Evolutionary conservation across 2,888 invertebrate genomes (phyloP).

Genomic region (Hecatera dysodea): DNA sequence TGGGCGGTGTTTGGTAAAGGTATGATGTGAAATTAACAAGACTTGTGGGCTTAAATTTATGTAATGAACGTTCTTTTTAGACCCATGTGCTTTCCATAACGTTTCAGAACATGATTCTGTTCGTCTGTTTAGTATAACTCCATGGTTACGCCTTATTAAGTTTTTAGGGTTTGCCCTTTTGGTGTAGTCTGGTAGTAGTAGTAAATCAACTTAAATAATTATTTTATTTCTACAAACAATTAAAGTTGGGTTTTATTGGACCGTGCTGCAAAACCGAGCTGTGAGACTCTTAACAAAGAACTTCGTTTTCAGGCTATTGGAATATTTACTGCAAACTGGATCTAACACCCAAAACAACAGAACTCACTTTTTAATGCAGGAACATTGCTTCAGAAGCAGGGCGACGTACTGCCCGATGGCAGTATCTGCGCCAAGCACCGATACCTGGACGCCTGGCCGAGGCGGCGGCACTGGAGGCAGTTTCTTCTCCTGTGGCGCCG

Average conservation of each 20-base stretch:
- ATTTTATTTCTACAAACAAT: no score
- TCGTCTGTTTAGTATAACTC: not conserved
- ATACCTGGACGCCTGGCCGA: conserved; percentile 83
- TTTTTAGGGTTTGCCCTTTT: no score
- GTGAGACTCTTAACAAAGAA: not conserved
- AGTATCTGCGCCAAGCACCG: conserved; percentile 89
- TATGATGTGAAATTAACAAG: not conserved
- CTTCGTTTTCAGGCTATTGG: not conserved
- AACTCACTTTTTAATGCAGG: conserved; percentile 86
- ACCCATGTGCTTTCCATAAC: not conserved
- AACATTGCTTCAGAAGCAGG: conserved; percentile 90
- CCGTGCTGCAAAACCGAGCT: no score
- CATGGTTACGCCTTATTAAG: not conserved
- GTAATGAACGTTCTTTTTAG: not conserved
- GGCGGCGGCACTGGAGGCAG: conserved; percentile 71
- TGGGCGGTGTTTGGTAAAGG: not conserved
- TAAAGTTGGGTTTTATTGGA: no score
- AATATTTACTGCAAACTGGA: not conserved
- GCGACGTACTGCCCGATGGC: conserved; percentile 87
- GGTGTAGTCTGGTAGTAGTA: no score
- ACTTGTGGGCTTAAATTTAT: not conserved
- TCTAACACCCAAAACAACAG: not conserved
- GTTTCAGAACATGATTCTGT: not conserved
- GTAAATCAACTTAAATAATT: no score
- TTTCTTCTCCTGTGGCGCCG: conserved; percentile 72